phyloP scores from a whole-genome alignment of 2,113 vertebrate genomes.

The Chaenogobius annularis region DNA sequence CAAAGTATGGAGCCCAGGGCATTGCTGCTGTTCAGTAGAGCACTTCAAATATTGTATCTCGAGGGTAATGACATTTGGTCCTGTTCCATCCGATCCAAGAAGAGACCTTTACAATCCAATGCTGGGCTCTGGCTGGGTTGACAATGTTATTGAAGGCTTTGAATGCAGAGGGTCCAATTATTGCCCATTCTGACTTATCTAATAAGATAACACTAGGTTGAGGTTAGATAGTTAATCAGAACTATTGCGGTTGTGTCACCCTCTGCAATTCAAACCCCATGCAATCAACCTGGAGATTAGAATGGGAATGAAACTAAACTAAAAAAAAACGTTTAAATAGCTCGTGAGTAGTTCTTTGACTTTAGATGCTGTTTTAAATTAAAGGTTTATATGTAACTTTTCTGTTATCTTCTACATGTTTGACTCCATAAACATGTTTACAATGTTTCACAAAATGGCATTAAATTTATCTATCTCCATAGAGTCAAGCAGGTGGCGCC shows the following conservation, averaged over 20 bases:
- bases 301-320: neutral
- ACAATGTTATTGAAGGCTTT: neutral
- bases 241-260: neutral
- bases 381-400: no score
- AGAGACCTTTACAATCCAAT: neutral
- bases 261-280: neutral
- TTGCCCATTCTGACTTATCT: neutral
- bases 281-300: neutral
- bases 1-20: constrained; percentile 16
- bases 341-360: no score
- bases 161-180: neutral
- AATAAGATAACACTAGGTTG: neutral
- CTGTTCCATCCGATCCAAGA: neutral
- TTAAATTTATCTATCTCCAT: no score
- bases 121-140: neutral
- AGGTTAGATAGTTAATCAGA: neutral
- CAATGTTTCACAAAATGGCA: no score
- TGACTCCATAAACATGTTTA: no score
- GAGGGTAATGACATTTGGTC: constrained; percentile 5
- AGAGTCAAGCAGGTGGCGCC: no score
- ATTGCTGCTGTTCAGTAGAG: constrained; percentile 6
- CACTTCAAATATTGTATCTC: constrained; percentile 1
- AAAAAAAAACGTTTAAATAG: no score
- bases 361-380: no score
- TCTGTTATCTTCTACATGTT: no score